These are phyloP conservation scores for Okapia johnstoni DNA, from an alignment of 2,113 vertebrate species.

Conservation along the genomic window DNA sequence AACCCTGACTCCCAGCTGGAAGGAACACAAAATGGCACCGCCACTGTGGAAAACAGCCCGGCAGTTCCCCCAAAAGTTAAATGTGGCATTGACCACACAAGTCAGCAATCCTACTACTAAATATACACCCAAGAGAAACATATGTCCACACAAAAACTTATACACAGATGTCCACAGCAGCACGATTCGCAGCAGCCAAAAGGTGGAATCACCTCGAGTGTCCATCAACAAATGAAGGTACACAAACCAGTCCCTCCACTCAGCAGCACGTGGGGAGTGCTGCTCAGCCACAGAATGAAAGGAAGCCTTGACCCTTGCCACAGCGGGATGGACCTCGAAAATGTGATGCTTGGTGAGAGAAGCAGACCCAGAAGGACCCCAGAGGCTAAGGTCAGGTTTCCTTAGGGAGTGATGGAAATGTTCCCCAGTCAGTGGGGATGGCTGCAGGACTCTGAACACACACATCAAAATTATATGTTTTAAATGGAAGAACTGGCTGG, in stretches of 20 bases:
- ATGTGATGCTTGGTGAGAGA: background rate
- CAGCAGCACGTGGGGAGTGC: accelerated
- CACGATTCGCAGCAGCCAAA: accelerated
- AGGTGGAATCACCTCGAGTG: no score
- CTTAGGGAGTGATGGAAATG: background rate
- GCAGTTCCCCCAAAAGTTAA: background rate
- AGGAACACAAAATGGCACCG: accelerated
- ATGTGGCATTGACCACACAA: background rate
- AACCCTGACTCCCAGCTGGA: no score
- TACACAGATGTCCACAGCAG: background rate
- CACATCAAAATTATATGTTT: accelerated
- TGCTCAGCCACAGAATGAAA: accelerated
- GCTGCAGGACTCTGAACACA: background rate
- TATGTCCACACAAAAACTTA: background rate
- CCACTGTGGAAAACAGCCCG: no score
- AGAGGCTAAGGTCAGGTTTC: background rate
- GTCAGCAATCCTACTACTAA: background rate
- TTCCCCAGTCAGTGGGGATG: accelerated
- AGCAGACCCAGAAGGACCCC: background rate
- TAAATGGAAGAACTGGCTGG: no score
- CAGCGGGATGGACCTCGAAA: accelerated
- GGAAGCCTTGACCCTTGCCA: background rate
- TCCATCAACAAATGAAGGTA: accelerated
- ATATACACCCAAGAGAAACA: background rate
- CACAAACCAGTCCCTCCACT: background rate